Evolutionary conservation across 2,888 invertebrate genomes (phyloP).

Genomic region (Ditylenchus weischeri): DNA sequence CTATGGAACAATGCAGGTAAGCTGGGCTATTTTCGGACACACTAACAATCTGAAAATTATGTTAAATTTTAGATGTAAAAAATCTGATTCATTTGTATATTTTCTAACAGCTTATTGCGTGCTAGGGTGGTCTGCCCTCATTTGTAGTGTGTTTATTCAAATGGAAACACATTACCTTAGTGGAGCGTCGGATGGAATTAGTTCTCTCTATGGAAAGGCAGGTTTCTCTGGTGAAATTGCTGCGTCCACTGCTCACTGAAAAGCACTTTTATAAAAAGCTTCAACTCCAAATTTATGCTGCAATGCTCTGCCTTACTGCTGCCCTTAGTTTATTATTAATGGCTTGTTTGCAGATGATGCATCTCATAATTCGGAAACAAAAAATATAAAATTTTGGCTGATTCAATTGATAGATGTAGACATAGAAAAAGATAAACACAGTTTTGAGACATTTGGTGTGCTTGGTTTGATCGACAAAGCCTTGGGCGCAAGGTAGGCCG

Average conservation of each 20-base stretch:
- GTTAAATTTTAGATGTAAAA: background rate
- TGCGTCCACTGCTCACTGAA: background rate
- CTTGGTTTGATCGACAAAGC: too few species aligned
- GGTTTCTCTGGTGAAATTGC: constrained; percentile 21
- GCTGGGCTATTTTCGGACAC: constrained; percentile 51
- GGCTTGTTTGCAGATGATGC: too few species aligned
- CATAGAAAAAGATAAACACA: too few species aligned
- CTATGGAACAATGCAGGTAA: constrained; percentile 52
- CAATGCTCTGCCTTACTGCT: background rate
- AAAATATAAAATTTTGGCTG: too few species aligned
- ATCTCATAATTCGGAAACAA: too few species aligned
- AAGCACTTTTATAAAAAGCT: too few species aligned
- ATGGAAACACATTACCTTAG: constrained; percentile 26
- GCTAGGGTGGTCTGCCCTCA: background rate
- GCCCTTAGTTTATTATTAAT: constrained; percentile 5
- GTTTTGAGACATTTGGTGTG: too few species aligned
- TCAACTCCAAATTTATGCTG: background rate
- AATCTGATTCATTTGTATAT: constrained; percentile 8
- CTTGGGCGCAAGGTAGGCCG: too few species aligned
- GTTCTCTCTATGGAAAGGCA: constrained; percentile 27
- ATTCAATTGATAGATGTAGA: too few species aligned
- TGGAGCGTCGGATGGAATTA: constrained; percentile 23
- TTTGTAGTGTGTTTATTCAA: constrained; percentile 8
- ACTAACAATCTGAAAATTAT: constrained; percentile 23
- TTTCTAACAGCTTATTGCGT: constrained; percentile 9